These are phyloP conservation scores for Sebastes trivittatus DNA, from an alignment of 2,797 vertebrate genomes.

Conservation along the genomic window DNA sequence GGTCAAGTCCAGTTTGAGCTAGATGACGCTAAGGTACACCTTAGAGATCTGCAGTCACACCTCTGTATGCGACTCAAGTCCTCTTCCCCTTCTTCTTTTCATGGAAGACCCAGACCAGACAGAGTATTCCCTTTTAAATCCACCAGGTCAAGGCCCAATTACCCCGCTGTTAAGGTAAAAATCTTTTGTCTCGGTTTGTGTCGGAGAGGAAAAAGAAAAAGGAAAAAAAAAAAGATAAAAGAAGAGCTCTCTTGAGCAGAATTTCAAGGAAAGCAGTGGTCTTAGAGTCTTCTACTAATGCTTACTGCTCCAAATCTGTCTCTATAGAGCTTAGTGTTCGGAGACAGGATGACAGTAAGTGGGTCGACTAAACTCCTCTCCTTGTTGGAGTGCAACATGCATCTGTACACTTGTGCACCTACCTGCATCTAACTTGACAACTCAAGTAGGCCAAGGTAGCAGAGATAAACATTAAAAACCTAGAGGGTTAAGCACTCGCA, in stretches of 20 bases:
- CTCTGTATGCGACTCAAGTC: not conserved
- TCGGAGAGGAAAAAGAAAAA: not conserved
- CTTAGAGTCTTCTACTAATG: conserved; percentile 42
- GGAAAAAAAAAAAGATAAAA: conserved; percentile 20
- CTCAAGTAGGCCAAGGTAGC: conserved; percentile 36
- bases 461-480: conserved; percentile 31
- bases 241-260: conserved; percentile 32
- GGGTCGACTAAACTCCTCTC: conserved; percentile 55
- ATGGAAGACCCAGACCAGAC: conserved; percentile 2
- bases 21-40: not conserved
- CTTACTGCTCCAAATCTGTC: conserved; percentile 60
- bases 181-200: conserved; percentile 26
- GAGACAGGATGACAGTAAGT: conserved; percentile 63
- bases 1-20: conserved; percentile 14
- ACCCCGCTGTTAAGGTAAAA: conserved; percentile 25
- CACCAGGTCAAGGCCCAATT: conserved; percentile 38
- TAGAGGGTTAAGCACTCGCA: conserved; percentile 12
- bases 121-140: conserved; percentile 26
- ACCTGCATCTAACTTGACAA: conserved; percentile 43
- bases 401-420: conserved; percentile 34
- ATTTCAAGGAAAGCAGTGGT: conserved; percentile 43
- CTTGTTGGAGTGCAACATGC: conserved; percentile 42
- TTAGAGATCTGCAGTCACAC: not conserved
- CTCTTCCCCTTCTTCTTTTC: not conserved
- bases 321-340: conserved; percentile 52